These are phyloP conservation scores for Ricordea florida DNA, from an alignment of 92 coral and sea anemone species.

Conservation along the genomic window DNA sequence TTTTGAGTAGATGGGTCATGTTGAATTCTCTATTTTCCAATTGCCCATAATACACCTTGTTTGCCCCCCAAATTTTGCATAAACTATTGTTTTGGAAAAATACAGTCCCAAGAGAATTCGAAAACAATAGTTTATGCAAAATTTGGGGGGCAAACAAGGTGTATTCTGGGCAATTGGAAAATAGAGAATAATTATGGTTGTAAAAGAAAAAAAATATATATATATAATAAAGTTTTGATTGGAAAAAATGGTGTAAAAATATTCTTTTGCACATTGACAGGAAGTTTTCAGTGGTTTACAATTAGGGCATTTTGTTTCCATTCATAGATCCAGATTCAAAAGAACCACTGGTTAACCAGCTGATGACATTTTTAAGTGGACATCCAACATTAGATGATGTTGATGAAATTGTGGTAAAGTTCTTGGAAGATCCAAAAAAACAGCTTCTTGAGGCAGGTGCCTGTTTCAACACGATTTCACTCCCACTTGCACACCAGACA, in stretches of 20 bases:
- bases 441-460: constrained; percentile 54
- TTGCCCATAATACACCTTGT: too few species aligned
- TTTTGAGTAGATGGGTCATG: neutral
- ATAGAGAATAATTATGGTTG: too few species aligned
- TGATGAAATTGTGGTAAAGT: constrained; percentile 32
- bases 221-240: neutral
- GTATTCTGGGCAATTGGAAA: too few species aligned
- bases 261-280: neutral
- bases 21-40: too few species aligned
- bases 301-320: neutral
- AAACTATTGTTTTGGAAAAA: too few species aligned
- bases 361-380: constrained; percentile 52
- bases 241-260: neutral
- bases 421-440: constrained; percentile 40
- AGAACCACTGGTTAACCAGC: constrained; percentile 25
- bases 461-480: constrained; percentile 53
- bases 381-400: constrained; percentile 9
- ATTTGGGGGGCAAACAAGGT: too few species aligned
- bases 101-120: too few species aligned
- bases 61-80: too few species aligned
- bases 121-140: too few species aligned
- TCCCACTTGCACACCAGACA: constrained; percentile 45
- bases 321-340: constrained; percentile 27
- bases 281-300: neutral
- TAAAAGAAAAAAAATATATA: neutral